Conservation (phyloP, 2,113 vertebrate species). For the Phrynosoma blainvillii region DNA sequence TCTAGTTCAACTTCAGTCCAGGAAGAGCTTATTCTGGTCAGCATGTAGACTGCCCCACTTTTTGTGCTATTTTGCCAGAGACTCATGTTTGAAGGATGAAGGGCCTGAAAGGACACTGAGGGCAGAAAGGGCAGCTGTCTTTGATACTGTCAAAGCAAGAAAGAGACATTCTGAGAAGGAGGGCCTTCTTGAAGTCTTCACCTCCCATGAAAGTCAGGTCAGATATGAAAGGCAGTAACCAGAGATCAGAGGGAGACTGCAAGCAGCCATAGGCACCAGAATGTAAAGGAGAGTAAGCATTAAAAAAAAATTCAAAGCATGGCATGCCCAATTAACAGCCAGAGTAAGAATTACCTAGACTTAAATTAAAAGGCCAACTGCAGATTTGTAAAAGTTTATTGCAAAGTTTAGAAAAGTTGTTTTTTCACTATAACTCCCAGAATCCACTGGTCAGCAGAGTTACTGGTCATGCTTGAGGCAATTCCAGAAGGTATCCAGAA, state of each 20-base stretch:
- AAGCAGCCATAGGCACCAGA: background rate
- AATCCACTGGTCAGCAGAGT: no score
- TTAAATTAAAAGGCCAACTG: background rate
- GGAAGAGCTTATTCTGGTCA: background rate
- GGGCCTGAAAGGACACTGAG: background rate
- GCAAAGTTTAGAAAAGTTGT: background rate
- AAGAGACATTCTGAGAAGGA: background rate
- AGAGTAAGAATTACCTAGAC: background rate
- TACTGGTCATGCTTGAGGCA: no score
- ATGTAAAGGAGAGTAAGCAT: background rate
- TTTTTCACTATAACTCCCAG: background rate
- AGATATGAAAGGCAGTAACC: background rate
- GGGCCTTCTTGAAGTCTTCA: background rate
- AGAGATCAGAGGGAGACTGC: background rate
- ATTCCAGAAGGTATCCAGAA: no score
- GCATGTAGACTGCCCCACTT: background rate
- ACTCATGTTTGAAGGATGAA: background rate
- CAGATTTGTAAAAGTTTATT: background rate
- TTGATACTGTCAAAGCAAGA: background rate
- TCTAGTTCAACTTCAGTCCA: background rate
- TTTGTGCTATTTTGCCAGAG: background rate
- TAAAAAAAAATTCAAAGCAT: background rate
- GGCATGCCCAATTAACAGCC: background rate
- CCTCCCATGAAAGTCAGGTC: background rate
- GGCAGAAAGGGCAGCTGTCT: background rate